Conservation (phyloP, 2,797 vertebrate genomes). For the Notoglanidium macrostoma region DNA sequence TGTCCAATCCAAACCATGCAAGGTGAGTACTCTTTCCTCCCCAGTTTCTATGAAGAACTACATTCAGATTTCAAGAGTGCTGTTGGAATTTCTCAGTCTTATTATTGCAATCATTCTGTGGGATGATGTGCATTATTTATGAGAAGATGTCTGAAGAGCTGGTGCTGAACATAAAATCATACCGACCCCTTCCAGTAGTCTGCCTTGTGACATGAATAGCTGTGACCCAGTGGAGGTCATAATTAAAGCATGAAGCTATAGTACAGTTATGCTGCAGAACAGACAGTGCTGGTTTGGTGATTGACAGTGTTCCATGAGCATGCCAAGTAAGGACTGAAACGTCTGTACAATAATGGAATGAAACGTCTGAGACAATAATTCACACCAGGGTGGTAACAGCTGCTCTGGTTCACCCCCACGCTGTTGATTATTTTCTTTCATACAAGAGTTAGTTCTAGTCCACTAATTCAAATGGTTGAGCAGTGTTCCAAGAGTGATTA, state of each 20-base stretch:
- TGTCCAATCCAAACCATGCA: background rate
- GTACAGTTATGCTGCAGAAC: conserved; percentile 4
- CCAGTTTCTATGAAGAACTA: background rate
- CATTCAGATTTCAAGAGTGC: background rate
- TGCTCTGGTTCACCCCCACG: background rate
- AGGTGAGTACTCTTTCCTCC: background rate
- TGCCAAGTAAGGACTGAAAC: background rate
- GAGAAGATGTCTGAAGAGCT: conserved; percentile 25
- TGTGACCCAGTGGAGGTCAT: conserved; percentile 35
- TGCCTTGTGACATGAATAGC: conserved; percentile 33
- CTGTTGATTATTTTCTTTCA: background rate
- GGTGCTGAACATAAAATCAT: conserved; percentile 29
- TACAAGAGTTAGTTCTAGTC: background rate
- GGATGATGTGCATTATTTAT: conserved; percentile 30
- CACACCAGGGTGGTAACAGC: background rate
- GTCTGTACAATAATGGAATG: background rate
- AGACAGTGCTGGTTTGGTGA: background rate
- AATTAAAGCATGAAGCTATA: conserved; percentile 51
- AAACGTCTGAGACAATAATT: no score
- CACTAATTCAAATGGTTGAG: background rate
- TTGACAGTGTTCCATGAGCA: conserved; percentile 2
- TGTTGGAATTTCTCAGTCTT: background rate
- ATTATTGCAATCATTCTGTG: conserved; percentile 27
- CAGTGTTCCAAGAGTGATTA: background rate
- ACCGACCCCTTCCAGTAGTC: conserved; percentile 1